These are phyloP conservation scores for Amphipoea lucens DNA, from an alignment of 2,888 invertebrate species.

Conservation along the genomic window DNA sequence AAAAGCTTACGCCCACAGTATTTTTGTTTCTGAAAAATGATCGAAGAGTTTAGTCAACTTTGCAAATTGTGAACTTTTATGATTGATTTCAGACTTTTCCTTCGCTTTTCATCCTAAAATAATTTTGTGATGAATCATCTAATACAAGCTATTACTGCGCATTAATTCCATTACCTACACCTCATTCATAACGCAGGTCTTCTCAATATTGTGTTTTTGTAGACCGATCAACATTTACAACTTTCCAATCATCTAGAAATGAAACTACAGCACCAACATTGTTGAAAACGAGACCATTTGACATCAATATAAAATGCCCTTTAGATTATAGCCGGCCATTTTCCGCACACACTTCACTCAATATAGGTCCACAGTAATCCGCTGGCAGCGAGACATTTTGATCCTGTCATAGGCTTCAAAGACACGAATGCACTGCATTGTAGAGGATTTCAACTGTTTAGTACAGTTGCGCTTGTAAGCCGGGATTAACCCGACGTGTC, in stretches of 20 bases:
- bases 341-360: conserved; percentile 53
- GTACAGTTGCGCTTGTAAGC: conserved; percentile 83
- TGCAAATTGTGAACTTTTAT: conserved; percentile 38
- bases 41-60: conserved; percentile 38
- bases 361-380: conserved; percentile 64
- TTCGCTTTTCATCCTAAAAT: conserved; percentile 20
- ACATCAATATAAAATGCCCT: conserved; percentile 53
- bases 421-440: conserved; percentile 85
- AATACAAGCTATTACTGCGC: not conserved
- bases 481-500: conserved; percentile 84
- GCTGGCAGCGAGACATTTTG: conserved; percentile 77
- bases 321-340: conserved; percentile 52
- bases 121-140: conserved; percentile 18
- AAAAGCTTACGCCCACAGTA: conserved; percentile 10
- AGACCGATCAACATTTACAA: not conserved
- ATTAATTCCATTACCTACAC: not conserved
- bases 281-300: conserved; percentile 44
- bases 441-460: conserved; percentile 82
- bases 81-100: conserved; percentile 37
- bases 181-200: not conserved
- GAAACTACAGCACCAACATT: conserved; percentile 33
- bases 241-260: not conserved
- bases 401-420: conserved; percentile 88
- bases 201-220: not conserved
- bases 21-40: conserved; percentile 35